phyloP scores from a whole-genome alignment of 92 coral and sea anemone species.

The Paramuricea clavata region DNA sequence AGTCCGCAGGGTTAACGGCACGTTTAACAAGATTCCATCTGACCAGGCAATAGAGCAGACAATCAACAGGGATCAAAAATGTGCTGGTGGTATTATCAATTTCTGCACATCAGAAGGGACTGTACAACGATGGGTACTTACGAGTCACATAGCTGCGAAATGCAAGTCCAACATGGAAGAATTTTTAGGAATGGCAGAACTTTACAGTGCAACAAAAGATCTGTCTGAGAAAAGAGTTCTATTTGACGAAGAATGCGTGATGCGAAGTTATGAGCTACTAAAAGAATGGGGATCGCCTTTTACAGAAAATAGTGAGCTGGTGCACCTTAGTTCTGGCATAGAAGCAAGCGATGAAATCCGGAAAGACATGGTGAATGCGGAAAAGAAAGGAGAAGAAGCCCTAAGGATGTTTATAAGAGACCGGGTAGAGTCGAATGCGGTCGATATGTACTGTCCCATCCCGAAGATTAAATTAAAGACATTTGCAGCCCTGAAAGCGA shows the following conservation, averaged over 20 bases:
- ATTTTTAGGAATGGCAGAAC: conserved; percentile 23
- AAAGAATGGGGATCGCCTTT: conserved; percentile 20
- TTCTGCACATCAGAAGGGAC: conserved; percentile 20
- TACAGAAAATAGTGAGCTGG: conserved; percentile 4
- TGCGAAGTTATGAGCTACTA: conserved; percentile 16
- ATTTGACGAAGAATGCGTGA: conserved; percentile 39
- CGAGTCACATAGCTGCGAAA: conserved; percentile 29
- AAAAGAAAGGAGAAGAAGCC: conserved; percentile 39
- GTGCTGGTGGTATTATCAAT: conserved; percentile 10
- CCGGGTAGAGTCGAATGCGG: conserved; percentile 46
- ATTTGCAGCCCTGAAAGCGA: conserved; percentile 37
- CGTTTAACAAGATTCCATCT: neutral
- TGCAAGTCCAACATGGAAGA: conserved; percentile 8
- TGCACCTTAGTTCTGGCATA: conserved; percentile 34
- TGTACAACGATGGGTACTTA: conserved; percentile 32
- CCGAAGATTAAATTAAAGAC: conserved; percentile 57
- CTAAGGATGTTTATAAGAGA: conserved; percentile 31
- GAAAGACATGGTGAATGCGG: neutral
- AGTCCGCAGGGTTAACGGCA: neutral
- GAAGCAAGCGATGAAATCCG: neutral
- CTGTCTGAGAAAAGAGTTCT: conserved; percentile 11
- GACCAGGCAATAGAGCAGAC: conserved; percentile 18
- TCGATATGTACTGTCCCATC: conserved; percentile 50
- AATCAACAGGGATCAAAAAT: neutral
- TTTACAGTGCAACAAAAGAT: conserved; percentile 1